Base-by-base conservation (phyloP, 2,113 vertebrate species). In the Lucifuga dentata region DNA sequence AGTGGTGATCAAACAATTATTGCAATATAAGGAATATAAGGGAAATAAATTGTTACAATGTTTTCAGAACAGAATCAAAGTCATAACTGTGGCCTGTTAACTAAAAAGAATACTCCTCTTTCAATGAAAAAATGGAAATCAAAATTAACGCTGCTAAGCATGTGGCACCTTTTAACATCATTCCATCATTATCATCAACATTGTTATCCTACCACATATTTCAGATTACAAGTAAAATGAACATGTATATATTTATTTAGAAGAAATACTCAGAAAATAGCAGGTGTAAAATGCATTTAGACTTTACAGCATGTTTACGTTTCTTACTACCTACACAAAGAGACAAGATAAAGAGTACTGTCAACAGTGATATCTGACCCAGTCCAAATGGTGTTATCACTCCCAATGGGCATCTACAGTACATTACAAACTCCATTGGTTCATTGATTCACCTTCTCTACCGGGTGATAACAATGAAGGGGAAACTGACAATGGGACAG, bases 401-500 rank as follows among this genome's bases (percentile, higher is more conserved):
- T 26, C 24, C n/a, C 1, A 24, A 10, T 12, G 5, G 39, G 13
- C 12, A 29, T 20, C 26, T 70, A 38, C 5, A 50, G 8, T 9
- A 40, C 16, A 40, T 38, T 23, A 11, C 38, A 19, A 72, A 24
- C 20, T 49, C 20, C 17, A n/a, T 21, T 39, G 15, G 8, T 41
- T 13, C 5, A 38, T 49, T 23, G 67, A 35, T 23, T 66, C 69
- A 66, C 23, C 24, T 49, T 5, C 45, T 65, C 69, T 51, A 8
- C 48, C 49, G 53, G 57, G 50, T 20, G 10, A 46, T 38, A 19
- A 43, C n/a, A 9, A 50, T 5, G 36, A 75, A 81, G 71, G 68
- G 75, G 51, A 73, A 40, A 51, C 44, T 63, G 43, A 75, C 45
- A 63, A 38, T 56, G 43, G 20, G 29, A 67, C 21, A 11, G 23